Evolutionary conservation across 2,888 invertebrate species (phyloP).

Genomic region (Uropetala carovei): DNA sequence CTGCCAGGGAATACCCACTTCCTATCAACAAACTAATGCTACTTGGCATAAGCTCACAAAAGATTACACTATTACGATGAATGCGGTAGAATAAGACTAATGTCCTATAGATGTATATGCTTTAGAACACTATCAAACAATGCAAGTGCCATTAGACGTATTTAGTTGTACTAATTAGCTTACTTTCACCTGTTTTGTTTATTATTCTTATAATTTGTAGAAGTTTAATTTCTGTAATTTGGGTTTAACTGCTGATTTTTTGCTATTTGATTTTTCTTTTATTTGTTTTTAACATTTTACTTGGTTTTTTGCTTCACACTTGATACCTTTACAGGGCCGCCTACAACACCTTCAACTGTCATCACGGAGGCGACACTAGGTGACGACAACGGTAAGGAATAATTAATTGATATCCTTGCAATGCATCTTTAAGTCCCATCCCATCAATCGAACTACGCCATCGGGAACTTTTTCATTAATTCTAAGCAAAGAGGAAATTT

Average conservation of each 20-base stretch:
- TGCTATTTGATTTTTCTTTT: constrained; percentile 17
- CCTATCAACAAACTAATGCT: no score
- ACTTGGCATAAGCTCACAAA: no score
- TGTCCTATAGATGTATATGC: no score
- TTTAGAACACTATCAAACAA: no score
- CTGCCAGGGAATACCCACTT: no score
- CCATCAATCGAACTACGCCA: neutral
- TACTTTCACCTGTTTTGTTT: neutral
- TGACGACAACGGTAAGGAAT: constrained; percentile 49
- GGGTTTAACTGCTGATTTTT: neutral
- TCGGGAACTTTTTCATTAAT: neutral
- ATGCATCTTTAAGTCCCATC: neutral
- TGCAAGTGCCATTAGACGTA: neutral
- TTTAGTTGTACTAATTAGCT: neutral
- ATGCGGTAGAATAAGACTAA: no score
- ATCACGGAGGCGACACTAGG: neutral
- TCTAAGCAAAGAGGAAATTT: neutral
- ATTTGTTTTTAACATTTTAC: constrained; percentile 27
- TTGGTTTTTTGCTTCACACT: constrained; percentile 52
- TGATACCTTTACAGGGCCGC: constrained; percentile 42
- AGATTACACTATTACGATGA: no score
- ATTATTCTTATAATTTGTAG: neutral
- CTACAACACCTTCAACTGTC: constrained; percentile 22
- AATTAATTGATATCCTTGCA: neutral
- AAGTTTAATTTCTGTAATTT: neutral